Evolutionary conservation across 2,888 invertebrate genomes (phyloP).

Genomic region (Amphiduros pacificus): DNA sequence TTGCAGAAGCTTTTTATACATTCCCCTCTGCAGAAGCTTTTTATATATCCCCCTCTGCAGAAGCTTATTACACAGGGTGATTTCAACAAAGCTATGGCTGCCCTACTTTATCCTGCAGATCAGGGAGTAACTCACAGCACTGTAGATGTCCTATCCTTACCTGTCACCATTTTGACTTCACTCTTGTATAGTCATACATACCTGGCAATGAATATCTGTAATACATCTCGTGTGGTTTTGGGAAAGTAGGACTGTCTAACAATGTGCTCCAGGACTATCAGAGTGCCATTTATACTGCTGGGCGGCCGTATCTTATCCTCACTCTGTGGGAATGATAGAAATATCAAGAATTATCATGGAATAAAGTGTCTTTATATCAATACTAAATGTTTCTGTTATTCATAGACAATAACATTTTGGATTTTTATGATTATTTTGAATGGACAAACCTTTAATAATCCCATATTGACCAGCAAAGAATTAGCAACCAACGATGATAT

Average conservation of each 20-base stretch:
- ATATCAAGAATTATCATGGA: background rate
- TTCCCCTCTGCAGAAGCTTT: too few relatives aligned
- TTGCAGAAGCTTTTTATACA: too few relatives aligned
- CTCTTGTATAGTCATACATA: conserved; percentile 30
- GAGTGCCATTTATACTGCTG: conserved; percentile 70
- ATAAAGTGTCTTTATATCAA: background rate
- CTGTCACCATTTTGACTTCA: background rate
- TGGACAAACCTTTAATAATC: conserved; percentile 71
- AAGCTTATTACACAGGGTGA: background rate
- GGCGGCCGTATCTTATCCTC: conserved; percentile 71
- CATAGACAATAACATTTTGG: too few relatives aligned
- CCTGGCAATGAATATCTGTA: conserved; percentile 63
- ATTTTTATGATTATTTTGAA: background rate
- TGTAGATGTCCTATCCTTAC: background rate
- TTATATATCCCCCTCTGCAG: background rate
- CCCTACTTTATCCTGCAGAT: too few relatives aligned
- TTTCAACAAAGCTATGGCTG: background rate
- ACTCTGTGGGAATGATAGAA: conserved; percentile 47
- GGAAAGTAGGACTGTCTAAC: conserved; percentile 65
- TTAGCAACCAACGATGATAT: conserved; percentile 68
- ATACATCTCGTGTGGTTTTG: conserved; percentile 61
- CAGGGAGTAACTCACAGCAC: too few relatives aligned
- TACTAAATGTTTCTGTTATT: too few relatives aligned
- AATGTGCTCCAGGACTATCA: conserved; percentile 65
- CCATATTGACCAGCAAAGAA: conserved; percentile 68